Evolutionary conservation across 2,888 invertebrate genomes (phyloP).

Genomic region (Fragum fragum): DNA sequence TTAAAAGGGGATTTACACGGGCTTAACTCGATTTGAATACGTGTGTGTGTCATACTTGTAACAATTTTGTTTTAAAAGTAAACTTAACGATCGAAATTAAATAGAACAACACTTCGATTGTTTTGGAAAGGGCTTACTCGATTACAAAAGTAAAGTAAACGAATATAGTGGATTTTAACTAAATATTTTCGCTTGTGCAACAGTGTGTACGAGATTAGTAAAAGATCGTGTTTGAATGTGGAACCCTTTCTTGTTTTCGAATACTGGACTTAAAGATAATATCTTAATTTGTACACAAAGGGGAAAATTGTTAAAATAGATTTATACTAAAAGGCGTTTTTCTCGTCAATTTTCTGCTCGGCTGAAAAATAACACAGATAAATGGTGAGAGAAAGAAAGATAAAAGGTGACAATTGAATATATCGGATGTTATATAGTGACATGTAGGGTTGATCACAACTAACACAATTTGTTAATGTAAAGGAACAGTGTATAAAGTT

Average conservation of each 20-base stretch:
- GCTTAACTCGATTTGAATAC: background rate
- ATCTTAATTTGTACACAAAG: too few relatives aligned
- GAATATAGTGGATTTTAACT: slow-evolving; percentile 14
- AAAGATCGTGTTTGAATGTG: background rate
- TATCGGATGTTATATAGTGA: too few relatives aligned
- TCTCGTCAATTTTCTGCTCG: too few relatives aligned
- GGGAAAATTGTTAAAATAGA: too few relatives aligned
- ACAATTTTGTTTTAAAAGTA: slow-evolving; percentile 20
- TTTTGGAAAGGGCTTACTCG: slow-evolving; percentile 1
- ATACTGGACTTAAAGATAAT: too few relatives aligned
- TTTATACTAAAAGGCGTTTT: too few relatives aligned
- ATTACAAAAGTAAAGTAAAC: slow-evolving; percentile 22
- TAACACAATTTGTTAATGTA: too few relatives aligned
- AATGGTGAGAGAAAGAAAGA: too few relatives aligned
- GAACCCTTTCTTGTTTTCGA: background rate
- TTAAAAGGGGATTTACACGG: background rate
- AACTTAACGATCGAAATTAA: background rate
- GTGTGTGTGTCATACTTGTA: background rate
- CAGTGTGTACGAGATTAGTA: background rate
- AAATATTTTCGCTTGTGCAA: slow-evolving; percentile 4
- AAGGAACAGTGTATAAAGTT: too few relatives aligned
- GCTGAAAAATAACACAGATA: too few relatives aligned
- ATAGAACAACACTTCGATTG: background rate
- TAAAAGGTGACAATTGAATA: too few relatives aligned
- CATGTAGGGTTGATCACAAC: too few relatives aligned